Conservation (phyloP, 2,113 vertebrate species). For the Ammospiza nelsoni region DNA sequence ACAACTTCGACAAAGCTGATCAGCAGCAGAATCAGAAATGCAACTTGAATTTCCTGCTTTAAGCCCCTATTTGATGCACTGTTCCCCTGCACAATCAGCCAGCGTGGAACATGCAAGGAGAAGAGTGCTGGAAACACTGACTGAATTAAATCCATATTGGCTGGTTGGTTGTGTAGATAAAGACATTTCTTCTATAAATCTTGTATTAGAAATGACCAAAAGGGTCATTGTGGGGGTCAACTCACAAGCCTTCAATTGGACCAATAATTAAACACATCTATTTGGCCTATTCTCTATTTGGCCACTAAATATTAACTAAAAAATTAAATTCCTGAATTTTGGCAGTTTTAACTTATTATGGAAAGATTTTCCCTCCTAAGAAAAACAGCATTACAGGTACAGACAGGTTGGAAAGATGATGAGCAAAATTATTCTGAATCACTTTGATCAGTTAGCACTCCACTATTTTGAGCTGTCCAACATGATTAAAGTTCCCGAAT, state of each 20-base stretch:
- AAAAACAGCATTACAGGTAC: background rate
- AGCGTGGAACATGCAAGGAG: background rate
- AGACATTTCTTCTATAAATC: background rate
- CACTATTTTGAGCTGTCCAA: background rate
- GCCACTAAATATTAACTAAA: background rate
- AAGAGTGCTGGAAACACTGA: background rate
- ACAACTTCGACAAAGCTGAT: background rate
- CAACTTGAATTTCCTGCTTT: background rate
- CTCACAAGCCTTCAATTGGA: background rate
- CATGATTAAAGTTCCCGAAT: background rate
- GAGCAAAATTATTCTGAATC: background rate
- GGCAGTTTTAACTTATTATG: background rate
- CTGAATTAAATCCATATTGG: background rate
- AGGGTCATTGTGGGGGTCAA: background rate
- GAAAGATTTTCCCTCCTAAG: background rate
- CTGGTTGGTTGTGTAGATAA: background rate
- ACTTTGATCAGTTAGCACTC: background rate
- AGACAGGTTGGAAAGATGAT: background rate
- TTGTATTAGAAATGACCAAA: background rate
- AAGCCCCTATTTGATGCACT: accelerated
- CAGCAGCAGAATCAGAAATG: background rate
- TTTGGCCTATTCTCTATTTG: background rate
- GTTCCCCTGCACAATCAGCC: background rate
- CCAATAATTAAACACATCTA: too few species aligned
- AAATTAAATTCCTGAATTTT: background rate